Base-by-base conservation (phyloP, 53 echinoderm and acorn worm species). In the Patiria pectinifera region DNA sequence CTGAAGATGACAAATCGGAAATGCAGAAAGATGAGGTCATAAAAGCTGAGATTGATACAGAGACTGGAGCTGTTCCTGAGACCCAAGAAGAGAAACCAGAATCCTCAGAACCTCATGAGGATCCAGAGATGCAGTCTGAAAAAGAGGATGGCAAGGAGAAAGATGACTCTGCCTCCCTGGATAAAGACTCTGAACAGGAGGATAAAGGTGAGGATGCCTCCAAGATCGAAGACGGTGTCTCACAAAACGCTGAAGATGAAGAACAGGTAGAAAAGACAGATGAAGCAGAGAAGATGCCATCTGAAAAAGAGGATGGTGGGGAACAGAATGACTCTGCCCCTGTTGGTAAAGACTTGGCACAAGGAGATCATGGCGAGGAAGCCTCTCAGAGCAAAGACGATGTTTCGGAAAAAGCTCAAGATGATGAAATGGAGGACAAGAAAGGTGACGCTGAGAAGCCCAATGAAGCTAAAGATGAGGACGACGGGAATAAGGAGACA, bases 401-500 rank as follows among this genome's bases (percentile, higher is more conserved):
- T 48, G 59, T 45, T 1, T 66, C 59, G 12, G 22, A 83, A 19
- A 83, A 62, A 60, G 12, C 59, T 25, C 2, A 60, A 60, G 83
- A 83, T 22, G 76, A 84, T 3, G 92, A 71, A 61, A 16, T 16
- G 2, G 91, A 91, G 83, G 62, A 71, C 18, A n/a, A 49, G 62
- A 11, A 48, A 83, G 83, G 70, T 47, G 91, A 71, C 21, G 82
- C 15, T 45, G 71, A 91, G 48, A 62, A 71, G 48, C 47, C 35
- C 10, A 3, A 59, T 13, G 46, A 66, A 26, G 6, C 26, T 44
- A 7, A 26, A 26, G 84, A 84, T 16, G 63, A 85, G 25, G 92
- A 81, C 69, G 62, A 86, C 75, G 71, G 75, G 70, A 59, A 78
- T 19, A 88, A 75, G 63, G 92, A 77, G 18, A 45, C 74, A 46